Base-by-base conservation (phyloP, 2,797 vertebrate species). In the Rhodeus uyekii region DNA sequence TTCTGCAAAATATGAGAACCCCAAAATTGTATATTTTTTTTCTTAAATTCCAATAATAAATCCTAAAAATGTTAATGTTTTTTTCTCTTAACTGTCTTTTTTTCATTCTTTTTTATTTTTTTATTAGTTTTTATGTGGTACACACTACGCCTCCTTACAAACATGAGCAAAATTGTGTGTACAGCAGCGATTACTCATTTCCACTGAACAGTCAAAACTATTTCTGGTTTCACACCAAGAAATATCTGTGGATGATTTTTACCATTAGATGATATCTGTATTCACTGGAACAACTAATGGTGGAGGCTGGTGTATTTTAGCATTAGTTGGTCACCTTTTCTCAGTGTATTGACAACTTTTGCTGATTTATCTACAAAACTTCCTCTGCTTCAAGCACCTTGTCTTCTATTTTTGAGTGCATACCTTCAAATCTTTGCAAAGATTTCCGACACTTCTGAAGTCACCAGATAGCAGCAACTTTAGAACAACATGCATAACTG, bases 1-100 rank as follows among this genome's bases (percentile, higher is more conserved):
- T 67, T 0, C 9, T 60, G 4, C 22, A 46, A 73, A 38, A 48
- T 29, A 50, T 19, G 5, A 63, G 24, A 63, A 63, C 18, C 14
- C 27, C 27, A 44, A 69, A 16, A 61, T 14, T 46, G 36, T 72
- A 32, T 53, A 80, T 46, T 80, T 65, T 80, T 65, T 7, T 55
- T n/a, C 44, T 18, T 34, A 65, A 75, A 81, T 65, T 10, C 2
- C 24, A 81, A 81, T 81, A 75, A n/a, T n/a, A n/a, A n/a, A n/a
- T n/a, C n/a, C n/a, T n/a, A n/a, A n/a, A 74, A 81, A 65, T 42
- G n/a, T 9, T 80, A 2, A 63, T 48, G 14, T 10, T 36, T 36
- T 36, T 3, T n/a, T n/a, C n/a, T n/a, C n/a, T n/a, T 36, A 36
- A 36, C 3, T 36, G 34, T 36, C 34, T 36, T 36, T 36, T 36